Percentiles rank a stretch among this genome's conserved stretches.
These are phyloP conservation scores for Dasysyrphus albostriatus DNA, from an alignment of 2,888 invertebrate genomes.

Conservation along the genomic window DNA sequence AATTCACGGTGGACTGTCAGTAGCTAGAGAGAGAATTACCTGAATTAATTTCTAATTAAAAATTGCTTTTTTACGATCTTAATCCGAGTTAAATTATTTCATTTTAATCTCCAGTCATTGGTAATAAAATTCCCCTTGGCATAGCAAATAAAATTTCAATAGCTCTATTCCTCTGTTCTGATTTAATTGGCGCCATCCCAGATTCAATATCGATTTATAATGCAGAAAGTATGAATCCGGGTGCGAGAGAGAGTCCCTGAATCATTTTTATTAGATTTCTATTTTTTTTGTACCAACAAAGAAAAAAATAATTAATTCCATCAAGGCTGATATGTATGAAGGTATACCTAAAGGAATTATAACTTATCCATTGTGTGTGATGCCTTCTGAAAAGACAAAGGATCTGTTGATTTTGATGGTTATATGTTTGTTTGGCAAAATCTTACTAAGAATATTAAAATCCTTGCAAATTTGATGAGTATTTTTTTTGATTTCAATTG, in stretches of 20 bases:
- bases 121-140: slow-evolving; percentile 36
- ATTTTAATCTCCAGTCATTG: slow-evolving; percentile 39
- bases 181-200: slow-evolving; percentile 66
- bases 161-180: slow-evolving; percentile 14
- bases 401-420: not conserved
- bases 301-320: slow-evolving; percentile 44
- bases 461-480: slow-evolving; percentile 20
- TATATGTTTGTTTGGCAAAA: slow-evolving; percentile 15
- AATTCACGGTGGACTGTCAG: too few relatives aligned
- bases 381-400: slow-evolving; percentile 7
- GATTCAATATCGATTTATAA: slow-evolving; percentile 24
- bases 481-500: slow-evolving; percentile 32
- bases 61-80: slow-evolving; percentile 33
- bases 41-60: slow-evolving; percentile 52
- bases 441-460: slow-evolving; percentile 2
- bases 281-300: not conserved
- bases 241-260: slow-evolving; percentile 8
- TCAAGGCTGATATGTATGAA: not conserved
- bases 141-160: slow-evolving; percentile 37
- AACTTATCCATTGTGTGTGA: not conserved
- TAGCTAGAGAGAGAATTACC: slow-evolving; percentile 28
- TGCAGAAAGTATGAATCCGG: not conserved
- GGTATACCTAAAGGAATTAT: not conserved
- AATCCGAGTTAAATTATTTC: slow-evolving; percentile 38
- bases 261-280: slow-evolving; percentile 54